A percentile compares a stretch with the other conserved stretches of the same genome.
These are phyloP conservation scores for Petrosia ficiformis DNA, from an alignment of 37 sponge, comb jelly and placozoan species.

Conservation along the genomic window DNA sequence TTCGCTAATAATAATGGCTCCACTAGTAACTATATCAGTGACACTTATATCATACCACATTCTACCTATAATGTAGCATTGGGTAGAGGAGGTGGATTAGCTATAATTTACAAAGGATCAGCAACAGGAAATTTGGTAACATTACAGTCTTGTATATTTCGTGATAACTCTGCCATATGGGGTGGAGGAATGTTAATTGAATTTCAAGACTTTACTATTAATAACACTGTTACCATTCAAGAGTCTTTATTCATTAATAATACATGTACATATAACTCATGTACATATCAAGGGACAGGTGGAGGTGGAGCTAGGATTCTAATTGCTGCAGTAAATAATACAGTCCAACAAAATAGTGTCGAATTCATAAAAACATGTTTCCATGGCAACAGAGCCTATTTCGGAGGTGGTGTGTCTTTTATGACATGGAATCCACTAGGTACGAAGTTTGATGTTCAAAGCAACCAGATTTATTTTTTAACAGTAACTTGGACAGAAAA, in stretches of 20 bases:
- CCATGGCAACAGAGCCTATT: slow-evolving; percentile 37
- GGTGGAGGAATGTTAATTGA: slow-evolving; percentile 32
- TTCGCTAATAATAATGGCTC: slow-evolving; percentile 31
- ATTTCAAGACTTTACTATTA: slow-evolving; percentile 32
- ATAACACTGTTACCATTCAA: slow-evolving; percentile 15
- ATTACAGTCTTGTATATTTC: slow-evolving; percentile 19
- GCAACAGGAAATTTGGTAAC: slow-evolving; percentile 7
- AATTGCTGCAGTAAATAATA: neutral
- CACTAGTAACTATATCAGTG: neutral
- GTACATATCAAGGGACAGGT: slow-evolving; percentile 24
- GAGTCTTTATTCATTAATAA: slow-evolving; percentile 2
- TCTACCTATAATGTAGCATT: slow-evolving; percentile 22
- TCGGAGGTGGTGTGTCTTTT: slow-evolving; percentile 53
- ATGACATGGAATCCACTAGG: slow-evolving; percentile 3
- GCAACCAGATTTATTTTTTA: neutral
- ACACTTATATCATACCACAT: neutral
- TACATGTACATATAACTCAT: neutral
- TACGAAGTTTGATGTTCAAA: neutral
- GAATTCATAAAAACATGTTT: slow-evolving; percentile 15
- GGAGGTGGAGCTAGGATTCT: slow-evolving; percentile 36
- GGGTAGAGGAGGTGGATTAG: slow-evolving; percentile 57
- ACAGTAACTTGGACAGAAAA: slow-evolving; percentile 18
- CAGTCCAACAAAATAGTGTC: slow-evolving; percentile 13
- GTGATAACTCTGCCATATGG: slow-evolving; percentile 13
- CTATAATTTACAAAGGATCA: slow-evolving; percentile 41